Conservation (phyloP, 2,797 vertebrate genomes). For the Onychomys leucogaster region DNA sequence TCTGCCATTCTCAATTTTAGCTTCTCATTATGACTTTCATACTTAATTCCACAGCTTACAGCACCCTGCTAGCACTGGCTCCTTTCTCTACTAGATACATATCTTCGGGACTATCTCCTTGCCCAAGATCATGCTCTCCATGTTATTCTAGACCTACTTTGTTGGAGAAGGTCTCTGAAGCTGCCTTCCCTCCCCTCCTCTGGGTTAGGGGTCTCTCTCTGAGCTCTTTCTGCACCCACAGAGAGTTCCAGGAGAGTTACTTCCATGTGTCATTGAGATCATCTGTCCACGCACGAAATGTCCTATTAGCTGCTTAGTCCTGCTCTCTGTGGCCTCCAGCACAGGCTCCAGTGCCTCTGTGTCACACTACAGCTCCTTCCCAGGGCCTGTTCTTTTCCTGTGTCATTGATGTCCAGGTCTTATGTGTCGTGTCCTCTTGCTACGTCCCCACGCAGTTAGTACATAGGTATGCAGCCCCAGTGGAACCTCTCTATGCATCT, state of each 20-base stretch:
- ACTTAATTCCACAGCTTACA: neutral
- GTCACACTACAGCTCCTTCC: neutral
- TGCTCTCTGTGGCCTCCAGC: neutral
- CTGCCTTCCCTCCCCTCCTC: neutral
- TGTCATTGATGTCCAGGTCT: neutral
- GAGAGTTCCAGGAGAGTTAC: neutral
- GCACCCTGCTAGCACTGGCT: neutral
- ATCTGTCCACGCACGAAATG: neutral
- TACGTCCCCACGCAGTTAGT: neutral
- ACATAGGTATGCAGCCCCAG: no score
- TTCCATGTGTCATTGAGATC: neutral
- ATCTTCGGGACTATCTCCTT: neutral
- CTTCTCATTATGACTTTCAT: neutral
- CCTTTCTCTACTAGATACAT: neutral
- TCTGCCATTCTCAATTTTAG: neutral
- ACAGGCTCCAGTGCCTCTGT: neutral
- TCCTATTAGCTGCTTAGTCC: neutral
- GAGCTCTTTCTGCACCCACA: neutral
- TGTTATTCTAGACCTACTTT: neutral
- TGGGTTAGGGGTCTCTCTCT: neutral
- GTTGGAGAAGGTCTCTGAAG: neutral
- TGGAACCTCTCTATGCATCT: neutral
- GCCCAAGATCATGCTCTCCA: neutral
- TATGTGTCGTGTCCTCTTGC: neutral
- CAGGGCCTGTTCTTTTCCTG: neutral